Percentiles rank a stretch among this genome's conserved stretches.
phyloP scores from a whole-genome alignment of 2,113 vertebrate species.

The Panurus biarmicus region DNA sequence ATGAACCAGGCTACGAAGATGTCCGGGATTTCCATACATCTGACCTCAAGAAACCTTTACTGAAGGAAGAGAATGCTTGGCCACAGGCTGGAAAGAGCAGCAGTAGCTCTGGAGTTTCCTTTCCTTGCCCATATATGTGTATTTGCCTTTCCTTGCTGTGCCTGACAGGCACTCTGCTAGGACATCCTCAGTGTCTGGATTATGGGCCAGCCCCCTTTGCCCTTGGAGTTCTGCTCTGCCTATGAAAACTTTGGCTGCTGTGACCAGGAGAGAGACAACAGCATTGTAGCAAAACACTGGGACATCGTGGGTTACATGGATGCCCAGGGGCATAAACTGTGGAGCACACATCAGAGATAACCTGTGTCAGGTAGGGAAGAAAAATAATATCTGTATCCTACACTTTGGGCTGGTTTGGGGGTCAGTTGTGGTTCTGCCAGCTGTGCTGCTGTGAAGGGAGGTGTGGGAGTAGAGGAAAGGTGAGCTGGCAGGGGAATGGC shows the following conservation, averaged over 20 bases:
- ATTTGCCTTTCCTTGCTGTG: neutral
- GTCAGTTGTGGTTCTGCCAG: neutral
- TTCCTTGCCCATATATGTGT: neutral
- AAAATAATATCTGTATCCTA: neutral
- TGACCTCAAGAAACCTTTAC: neutral
- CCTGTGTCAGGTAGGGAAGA: conserved; percentile 80
- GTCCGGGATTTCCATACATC: neutral
- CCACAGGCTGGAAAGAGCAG: neutral
- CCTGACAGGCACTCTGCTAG: conserved; percentile 17
- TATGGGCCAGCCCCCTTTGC: conserved; percentile 71
- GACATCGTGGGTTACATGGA: conserved; percentile 73
- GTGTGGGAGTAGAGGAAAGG: neutral
- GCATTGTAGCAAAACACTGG: conserved; percentile 76
- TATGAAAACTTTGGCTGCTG: conserved; percentile 83
- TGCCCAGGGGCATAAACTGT: conserved; percentile 25
- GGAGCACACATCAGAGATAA: conserved; percentile 76
- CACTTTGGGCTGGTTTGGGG: neutral
- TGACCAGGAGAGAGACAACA: conserved; percentile 71
- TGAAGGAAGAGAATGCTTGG: neutral
- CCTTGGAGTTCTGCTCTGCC: conserved; percentile 79
- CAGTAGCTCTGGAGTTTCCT: neutral
- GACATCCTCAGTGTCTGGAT: conserved; percentile 85
- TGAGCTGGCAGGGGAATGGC: neutral
- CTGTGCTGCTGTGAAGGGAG: neutral
- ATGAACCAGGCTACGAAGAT: neutral